These are phyloP conservation scores for Archilochus colubris DNA, from an alignment of 2,113 vertebrate species.

Conservation along the genomic window DNA sequence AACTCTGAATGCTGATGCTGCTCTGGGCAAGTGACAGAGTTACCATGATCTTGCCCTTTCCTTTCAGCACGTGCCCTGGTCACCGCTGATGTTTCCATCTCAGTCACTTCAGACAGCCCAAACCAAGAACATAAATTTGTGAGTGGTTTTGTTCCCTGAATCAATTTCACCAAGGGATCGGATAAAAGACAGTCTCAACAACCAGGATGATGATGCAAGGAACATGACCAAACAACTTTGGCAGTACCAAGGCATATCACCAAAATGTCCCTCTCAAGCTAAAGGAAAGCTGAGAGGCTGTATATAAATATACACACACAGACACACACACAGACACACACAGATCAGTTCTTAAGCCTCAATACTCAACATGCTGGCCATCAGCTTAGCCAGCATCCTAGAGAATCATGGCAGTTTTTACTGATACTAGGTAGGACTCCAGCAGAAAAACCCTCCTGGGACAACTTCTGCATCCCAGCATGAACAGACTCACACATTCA, in stretches of 20 bases:
- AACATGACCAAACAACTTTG: neutral
- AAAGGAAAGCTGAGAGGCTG: neutral
- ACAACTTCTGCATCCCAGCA: neutral
- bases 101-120: neutral
- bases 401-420: neutral
- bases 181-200: neutral
- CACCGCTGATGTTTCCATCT: rapidly evolving
- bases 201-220: neutral
- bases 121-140: neutral
- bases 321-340: neutral
- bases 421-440: neutral
- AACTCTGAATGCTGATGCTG: neutral
- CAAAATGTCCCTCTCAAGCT: neutral
- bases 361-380: neutral
- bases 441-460: neutral
- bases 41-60: neutral
- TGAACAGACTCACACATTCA: neutral
- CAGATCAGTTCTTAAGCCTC: neutral
- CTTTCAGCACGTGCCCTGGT: neutral
- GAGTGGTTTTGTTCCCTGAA: neutral
- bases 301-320: neutral
- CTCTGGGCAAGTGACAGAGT: neutral
- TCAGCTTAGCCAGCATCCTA: neutral
- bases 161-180: neutral
- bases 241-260: neutral